phyloP scores from a whole-genome alignment of 1,140 invertebrate species.

The Bombus balteatus region DNA sequence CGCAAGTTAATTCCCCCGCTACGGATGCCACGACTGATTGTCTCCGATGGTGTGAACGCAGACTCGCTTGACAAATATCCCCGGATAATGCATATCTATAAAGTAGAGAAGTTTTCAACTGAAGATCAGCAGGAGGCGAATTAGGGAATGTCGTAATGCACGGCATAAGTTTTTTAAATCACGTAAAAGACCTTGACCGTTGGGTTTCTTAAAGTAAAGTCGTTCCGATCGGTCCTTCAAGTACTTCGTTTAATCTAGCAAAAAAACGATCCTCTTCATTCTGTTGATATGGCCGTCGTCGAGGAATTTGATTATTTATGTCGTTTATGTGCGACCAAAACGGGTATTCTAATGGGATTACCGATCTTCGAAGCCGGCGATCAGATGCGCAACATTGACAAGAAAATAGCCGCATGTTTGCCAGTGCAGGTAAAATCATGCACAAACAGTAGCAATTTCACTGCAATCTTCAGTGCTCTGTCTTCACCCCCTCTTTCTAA shows the following conservation, averaged over 20 bases:
- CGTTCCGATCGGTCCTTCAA: slow-evolving; percentile 21
- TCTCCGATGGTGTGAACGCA: slow-evolving; percentile 39
- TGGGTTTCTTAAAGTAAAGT: slow-evolving; percentile 25
- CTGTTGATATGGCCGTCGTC: slow-evolving; percentile 85
- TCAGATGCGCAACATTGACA: slow-evolving; percentile 83
- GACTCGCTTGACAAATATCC: slow-evolving; percentile 49
- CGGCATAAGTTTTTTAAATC: slow-evolving; percentile 11
- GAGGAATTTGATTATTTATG: slow-evolving; percentile 83
- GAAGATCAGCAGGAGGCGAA: background rate
- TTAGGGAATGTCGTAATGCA: slow-evolving; percentile 47
- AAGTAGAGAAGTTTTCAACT: slow-evolving; percentile 22
- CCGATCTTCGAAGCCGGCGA: slow-evolving; percentile 85
- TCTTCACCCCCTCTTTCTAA: slow-evolving; percentile 44
- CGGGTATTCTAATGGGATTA: slow-evolving; percentile 83
- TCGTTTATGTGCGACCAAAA: slow-evolving; percentile 84
- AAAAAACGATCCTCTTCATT: slow-evolving; percentile 27
- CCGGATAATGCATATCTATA: slow-evolving; percentile 44
- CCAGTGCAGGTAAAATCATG: slow-evolving; percentile 83
- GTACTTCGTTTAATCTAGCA: slow-evolving; percentile 9
- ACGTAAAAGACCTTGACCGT: background rate
- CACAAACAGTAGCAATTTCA: slow-evolving; percentile 18
- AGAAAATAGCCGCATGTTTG: slow-evolving; percentile 85
- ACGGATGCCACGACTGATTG: slow-evolving; percentile 30
- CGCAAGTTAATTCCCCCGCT: slow-evolving; percentile 33
- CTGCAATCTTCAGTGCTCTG: slow-evolving; percentile 1